Percentiles rank a stretch among this genome's conserved stretches.
Evolutionary conservation across 2,797 vertebrate species (phyloP).

Genomic region (Anableps anableps): DNA sequence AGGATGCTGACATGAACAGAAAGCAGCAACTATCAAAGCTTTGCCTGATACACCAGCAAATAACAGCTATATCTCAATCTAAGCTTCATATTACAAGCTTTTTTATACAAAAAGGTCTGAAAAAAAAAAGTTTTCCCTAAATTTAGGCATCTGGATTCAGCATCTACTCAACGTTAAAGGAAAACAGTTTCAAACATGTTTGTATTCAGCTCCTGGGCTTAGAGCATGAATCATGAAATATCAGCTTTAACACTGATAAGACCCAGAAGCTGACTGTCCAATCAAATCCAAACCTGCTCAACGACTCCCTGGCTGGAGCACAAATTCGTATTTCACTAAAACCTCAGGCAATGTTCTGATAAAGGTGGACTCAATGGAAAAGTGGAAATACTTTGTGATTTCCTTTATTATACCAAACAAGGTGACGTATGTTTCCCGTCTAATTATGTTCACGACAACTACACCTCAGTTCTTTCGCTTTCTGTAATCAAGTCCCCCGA

Average conservation of each 20-base stretch:
- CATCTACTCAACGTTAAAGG: not conserved
- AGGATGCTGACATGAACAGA: not conserved
- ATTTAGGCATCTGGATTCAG: not conserved
- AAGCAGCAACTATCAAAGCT: not conserved
- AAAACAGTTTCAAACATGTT: conserved; percentile 7
- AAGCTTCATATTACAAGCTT: not conserved
- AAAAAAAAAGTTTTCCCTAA: not conserved
- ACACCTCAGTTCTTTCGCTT: conserved; percentile 17
- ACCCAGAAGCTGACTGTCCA: conserved; percentile 21
- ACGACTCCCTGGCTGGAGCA: conserved; percentile 20
- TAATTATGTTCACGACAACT: conserved; percentile 49
- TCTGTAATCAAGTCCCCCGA: conserved; percentile 38
- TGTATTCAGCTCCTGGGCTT: conserved; percentile 4
- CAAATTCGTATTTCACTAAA: conserved; percentile 35
- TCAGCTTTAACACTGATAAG: conserved; percentile 4
- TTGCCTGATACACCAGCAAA: not conserved
- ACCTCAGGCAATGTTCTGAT: conserved; percentile 41
- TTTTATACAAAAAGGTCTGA: not conserved
- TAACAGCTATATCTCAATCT: not conserved
- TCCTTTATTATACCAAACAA: conserved; percentile 32
- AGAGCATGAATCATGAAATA: conserved; percentile 6
- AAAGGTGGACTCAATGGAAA: conserved; percentile 28
- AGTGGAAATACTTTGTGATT: conserved; percentile 37
- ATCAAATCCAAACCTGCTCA: conserved; percentile 37
- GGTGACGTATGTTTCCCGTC: conserved; percentile 20